Conservation (phyloP, 2,888 invertebrate species). For the Agrotis clavis region DNA sequence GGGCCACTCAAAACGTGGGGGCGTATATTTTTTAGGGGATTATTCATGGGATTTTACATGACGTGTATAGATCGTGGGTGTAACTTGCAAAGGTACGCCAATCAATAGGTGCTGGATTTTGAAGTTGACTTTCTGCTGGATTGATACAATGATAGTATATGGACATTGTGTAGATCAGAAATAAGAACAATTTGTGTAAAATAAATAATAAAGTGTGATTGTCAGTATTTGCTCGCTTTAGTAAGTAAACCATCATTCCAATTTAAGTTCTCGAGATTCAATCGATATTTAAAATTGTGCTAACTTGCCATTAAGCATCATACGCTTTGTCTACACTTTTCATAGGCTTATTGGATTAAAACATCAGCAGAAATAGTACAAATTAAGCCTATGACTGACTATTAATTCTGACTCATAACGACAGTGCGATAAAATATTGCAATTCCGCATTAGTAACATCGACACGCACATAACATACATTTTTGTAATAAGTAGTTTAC, state of each 20-base stretch:
- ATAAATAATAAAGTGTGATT: not conserved
- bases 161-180: not conserved
- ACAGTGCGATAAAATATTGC: conserved; percentile 36
- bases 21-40: too few relatives aligned
- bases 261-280: not conserved
- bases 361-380: conserved; percentile 25
- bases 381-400: conserved; percentile 2
- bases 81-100: too few relatives aligned
- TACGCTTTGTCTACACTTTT: conserved; percentile 2
- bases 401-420: conserved; percentile 13
- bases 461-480: conserved; percentile 13
- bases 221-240: not conserved
- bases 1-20: too few relatives aligned
- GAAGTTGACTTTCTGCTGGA: not conserved
- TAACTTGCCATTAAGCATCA: not conserved
- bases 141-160: not conserved
- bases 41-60: too few relatives aligned
- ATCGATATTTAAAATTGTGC: conserved; percentile 1
- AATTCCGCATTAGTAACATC: conserved; percentile 27
- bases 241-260: not conserved
- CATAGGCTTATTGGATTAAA: conserved; percentile 2
- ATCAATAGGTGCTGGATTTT: too few relatives aligned
- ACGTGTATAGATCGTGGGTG: too few relatives aligned
- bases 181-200: not conserved
- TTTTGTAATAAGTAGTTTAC: conserved; percentile 14